Evolutionary conservation across 2,797 vertebrate species (phyloP).

Genomic region (Clarias pachynema): DNA sequence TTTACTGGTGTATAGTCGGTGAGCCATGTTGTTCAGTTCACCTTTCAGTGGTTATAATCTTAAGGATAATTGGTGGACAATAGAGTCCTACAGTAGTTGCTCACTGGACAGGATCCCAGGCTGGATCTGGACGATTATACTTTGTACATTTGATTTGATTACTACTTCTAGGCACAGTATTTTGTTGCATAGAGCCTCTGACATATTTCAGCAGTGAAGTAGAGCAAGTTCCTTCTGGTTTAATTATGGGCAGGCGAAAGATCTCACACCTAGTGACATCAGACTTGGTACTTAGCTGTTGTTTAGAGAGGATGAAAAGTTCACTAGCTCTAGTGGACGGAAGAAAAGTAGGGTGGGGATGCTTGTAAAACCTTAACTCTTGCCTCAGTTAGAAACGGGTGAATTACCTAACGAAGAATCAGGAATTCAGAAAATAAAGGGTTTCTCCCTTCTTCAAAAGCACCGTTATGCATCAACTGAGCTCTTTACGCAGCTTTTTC

Average conservation of each 20-base stretch:
- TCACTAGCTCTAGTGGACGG: background rate
- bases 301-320: background rate
- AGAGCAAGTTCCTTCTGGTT: background rate
- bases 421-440: background rate
- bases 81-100: background rate
- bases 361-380: background rate
- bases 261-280: slow-evolving; percentile 10
- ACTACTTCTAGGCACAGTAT: background rate
- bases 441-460: background rate
- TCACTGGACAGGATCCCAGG: background rate
- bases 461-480: background rate
- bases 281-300: background rate
- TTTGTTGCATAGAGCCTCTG: background rate
- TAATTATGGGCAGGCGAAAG: background rate
- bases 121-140: background rate
- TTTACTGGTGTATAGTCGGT: too few relatives aligned
- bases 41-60: too few relatives aligned
- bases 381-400: background rate
- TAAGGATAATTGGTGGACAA: too few relatives aligned
- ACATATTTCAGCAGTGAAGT: background rate
- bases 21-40: too few relatives aligned
- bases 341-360: background rate
- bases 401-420: background rate
- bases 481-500: background rate
- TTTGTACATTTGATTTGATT: background rate